phyloP scores from a whole-genome alignment of 2,888 invertebrate genomes.

The Serrognathus titanus region DNA sequence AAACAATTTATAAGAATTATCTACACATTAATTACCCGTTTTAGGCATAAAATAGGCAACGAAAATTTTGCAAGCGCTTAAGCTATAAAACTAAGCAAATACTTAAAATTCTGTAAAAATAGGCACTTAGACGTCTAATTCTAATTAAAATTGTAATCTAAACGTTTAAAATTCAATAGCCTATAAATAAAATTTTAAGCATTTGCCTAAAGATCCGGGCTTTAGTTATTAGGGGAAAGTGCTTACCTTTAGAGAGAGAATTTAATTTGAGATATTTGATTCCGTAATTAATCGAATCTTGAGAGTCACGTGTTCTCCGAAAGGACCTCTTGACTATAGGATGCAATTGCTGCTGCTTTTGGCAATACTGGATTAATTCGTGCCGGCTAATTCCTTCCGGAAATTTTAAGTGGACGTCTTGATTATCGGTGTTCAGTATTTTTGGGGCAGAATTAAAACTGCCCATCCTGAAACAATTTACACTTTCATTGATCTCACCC shows the following conservation, averaged over 20 bases:
- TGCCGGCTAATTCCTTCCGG: slow-evolving; percentile 50
- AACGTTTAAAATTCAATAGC: too few relatives aligned
- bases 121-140: too few relatives aligned
- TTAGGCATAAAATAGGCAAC: too few relatives aligned
- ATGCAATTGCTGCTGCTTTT: slow-evolving; percentile 50
- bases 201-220: too few relatives aligned
- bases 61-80: too few relatives aligned
- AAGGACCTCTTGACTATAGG: slow-evolving; percentile 50
- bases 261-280: slow-evolving; percentile 48
- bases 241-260: slow-evolving; percentile 49
- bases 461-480: slow-evolving; percentile 58
- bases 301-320: slow-evolving; percentile 27
- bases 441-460: slow-evolving; percentile 68
- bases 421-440: slow-evolving; percentile 60
- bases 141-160: too few relatives aligned
- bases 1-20: too few relatives aligned
- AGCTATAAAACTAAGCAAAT: too few relatives aligned
- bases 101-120: too few relatives aligned
- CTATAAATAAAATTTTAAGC: too few relatives aligned
- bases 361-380: slow-evolving; percentile 56
- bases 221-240: too few relatives aligned
- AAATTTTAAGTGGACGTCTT: slow-evolving; percentile 57
- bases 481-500: background rate
- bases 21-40: too few relatives aligned
- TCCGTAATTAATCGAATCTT: slow-evolving; percentile 30